Evolutionary conservation across 2,113 vertebrate species (phyloP), one percentile per base, ranked within the genome.

Genomic region (human): DNA sequence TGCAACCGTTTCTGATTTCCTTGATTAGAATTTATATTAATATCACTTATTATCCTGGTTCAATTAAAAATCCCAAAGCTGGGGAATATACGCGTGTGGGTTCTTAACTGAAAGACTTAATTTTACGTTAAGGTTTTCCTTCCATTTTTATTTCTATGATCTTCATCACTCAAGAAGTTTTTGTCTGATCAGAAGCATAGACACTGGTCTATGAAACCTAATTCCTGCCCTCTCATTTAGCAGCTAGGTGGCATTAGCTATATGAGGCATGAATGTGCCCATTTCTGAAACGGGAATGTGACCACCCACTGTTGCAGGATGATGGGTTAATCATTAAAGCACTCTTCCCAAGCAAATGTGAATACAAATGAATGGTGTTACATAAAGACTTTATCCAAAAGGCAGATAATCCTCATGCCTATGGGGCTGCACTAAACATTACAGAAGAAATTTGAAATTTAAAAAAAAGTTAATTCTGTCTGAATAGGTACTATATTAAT

Each of bases 401-500:
- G 89, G 76, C 22, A 88, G 50, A 57, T 23, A 75, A 64, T 43
- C 79, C 32, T 48, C 20, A 20, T 32, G 50, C 70, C 48, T n/a
- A 0, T 10, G 73, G 70, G 68, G 23, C 45, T 43, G 1, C 32
- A 57, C 27, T 89, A 89, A 95, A 94, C 48, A 95, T 72, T 94
- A 30, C 59, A 87, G 85, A 76, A 96, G 79, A 50, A 96, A 92
- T 72, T 92, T 79, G 45, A 92, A 93, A 78, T 73, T 35, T 3
- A 68, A 9, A 89, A 91, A 89, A 73, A 86, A 92, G 66, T 78
- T 95, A 93, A 95, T 96, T 98, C 90, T 96, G 80, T 90, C 72
- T 97, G 94, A 97, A 96, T 95, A 97, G 97, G 82, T 97, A 50
- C 76, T 96, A 70, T 93, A 97, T 97, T 97, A 98, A 97, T 98